phyloP scores from a whole-genome alignment of 2,797 vertebrate genomes.

The Benthosema pterotum region DNA sequence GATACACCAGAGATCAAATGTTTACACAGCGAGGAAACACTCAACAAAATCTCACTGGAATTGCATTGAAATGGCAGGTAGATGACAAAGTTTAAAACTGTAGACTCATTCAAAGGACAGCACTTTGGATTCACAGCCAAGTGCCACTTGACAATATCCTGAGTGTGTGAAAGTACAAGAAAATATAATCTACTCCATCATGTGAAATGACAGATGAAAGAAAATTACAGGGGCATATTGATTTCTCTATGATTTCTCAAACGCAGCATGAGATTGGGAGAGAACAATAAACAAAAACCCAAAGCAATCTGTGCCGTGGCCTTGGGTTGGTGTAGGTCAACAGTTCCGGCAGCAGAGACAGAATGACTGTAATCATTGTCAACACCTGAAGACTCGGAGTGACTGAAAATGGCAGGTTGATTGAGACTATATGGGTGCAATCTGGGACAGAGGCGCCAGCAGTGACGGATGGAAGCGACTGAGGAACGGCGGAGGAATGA shows the following conservation, averaged over 20 bases:
- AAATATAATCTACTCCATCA: background rate
- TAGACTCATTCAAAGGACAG: too few species aligned
- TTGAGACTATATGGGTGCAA: slow-evolving; percentile 48
- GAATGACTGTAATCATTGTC: slow-evolving; percentile 50
- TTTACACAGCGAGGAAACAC: slow-evolving; percentile 29
- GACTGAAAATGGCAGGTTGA: slow-evolving; percentile 47
- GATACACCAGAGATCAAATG: slow-evolving; percentile 10
- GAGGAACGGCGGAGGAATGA: too few species aligned
- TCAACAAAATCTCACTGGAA: background rate
- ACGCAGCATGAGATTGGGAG: slow-evolving; percentile 6
- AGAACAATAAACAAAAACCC: background rate
- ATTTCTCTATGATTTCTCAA: slow-evolving; percentile 23
- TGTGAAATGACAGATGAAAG: background rate
- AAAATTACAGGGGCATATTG: slow-evolving; percentile 24
- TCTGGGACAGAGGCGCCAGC: slow-evolving; percentile 51
- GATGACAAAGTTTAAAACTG: too few species aligned
- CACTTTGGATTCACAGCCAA: too few species aligned
- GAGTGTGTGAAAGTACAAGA: background rate
- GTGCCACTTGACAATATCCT: background rate
- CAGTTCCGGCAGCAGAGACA: slow-evolving; percentile 49
- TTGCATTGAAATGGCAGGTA: too few species aligned
- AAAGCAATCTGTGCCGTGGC: slow-evolving; percentile 23
- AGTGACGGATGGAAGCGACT: slow-evolving; percentile 2
- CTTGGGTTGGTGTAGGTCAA: slow-evolving; percentile 17
- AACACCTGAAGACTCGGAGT: slow-evolving; percentile 38